A percentile compares a stretch with the other conserved stretches of the same genome.
These are phyloP conservation scores for Drosophila anceps DNA, from an alignment of 2,888 invertebrate species.

Conservation along the genomic window DNA sequence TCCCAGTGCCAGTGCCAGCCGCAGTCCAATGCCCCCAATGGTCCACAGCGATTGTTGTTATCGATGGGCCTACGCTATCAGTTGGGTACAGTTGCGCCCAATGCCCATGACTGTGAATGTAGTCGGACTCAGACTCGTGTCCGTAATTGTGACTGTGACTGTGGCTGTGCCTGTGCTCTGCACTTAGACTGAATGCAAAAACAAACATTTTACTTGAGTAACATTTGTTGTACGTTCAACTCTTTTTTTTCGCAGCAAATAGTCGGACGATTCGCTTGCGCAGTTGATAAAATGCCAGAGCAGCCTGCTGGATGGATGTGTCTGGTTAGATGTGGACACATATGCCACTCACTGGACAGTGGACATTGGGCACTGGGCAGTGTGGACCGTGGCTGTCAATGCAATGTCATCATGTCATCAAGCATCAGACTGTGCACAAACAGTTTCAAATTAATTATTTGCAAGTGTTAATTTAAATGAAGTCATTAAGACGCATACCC, in stretches of 20 bases:
- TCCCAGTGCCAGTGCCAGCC: constrained; percentile 2
- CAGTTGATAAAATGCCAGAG: constrained; percentile 46
- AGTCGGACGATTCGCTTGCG: constrained; percentile 36
- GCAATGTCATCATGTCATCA: constrained; percentile 71
- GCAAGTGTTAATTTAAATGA: constrained; percentile 79
- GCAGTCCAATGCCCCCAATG: constrained; percentile 53
- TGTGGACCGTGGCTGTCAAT: constrained; percentile 27
- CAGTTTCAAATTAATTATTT: constrained; percentile 79
- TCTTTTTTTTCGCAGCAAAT: constrained; percentile 51
- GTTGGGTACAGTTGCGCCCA: constrained; percentile 61
- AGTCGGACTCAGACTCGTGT: constrained; percentile 15
- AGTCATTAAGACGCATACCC: constrained; percentile 71
- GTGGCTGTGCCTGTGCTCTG: constrained; percentile 52
- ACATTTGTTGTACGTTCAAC: constrained; percentile 58
- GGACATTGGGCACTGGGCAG: constrained; percentile 3
- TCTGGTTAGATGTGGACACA: constrained; percentile 36
- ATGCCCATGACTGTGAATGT: constrained; percentile 42
- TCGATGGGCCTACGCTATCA: constrained; percentile 77
- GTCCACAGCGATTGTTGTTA: constrained; percentile 65
- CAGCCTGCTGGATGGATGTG: constrained; percentile 12
- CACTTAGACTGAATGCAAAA: constrained; percentile 76
- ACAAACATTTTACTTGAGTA: constrained; percentile 81
- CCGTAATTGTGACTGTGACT: constrained; percentile 22
- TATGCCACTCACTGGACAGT: constrained; percentile 22
- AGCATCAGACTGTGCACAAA: constrained; percentile 80